Evolutionary conservation across 2,888 invertebrate species (phyloP), one percentile per base, ranked within the genome.

Genomic region (Tribolium freemani): DNA sequence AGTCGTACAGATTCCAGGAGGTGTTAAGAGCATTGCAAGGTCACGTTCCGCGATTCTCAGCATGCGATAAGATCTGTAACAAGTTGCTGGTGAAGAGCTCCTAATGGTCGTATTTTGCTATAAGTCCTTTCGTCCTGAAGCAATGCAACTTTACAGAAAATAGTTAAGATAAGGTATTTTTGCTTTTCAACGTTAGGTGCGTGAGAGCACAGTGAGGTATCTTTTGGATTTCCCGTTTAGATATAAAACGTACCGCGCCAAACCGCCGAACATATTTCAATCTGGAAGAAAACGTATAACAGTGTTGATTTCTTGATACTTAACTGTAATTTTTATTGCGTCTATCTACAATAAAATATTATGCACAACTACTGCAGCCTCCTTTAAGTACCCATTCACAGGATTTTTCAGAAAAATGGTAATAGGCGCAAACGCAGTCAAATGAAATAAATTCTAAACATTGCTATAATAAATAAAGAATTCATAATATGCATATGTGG

Each of bases 11-110:
- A 83, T 84, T 80, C 80, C 71, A 72, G 73, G 78, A 84, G 84
- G 84, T 85, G 84, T 84, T 84, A 84, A 83, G 83, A 84, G 79
- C 82, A 81, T 81, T 75, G 85, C 84, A 84, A 85, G 85, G 85
- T 85, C 86, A 86, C 86, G 85, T 85, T 85, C 80, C 81, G 82
- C 83, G 84, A 84, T 85, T 82, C 82, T 79, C 82, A 78, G 77
- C 77, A 73, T 75, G 60, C 78, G 86, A 86, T 86, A 85, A 84
- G 82, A 85, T 85, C 85, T 81, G 81, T 78, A 84, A 85, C 85
- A 84, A 85, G 84, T 84, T 83, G 84, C 83, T 76, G 82, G 82
- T 81, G 83, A 84, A 81, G 82, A 84, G 81, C 81, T 79, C 81
- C 83, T 84, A 85, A 84, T 84, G 84, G 83, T 83, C 84, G 83